Conservation (phyloP, 2,113 vertebrate genomes). For the Xenus cinereus region DNA sequence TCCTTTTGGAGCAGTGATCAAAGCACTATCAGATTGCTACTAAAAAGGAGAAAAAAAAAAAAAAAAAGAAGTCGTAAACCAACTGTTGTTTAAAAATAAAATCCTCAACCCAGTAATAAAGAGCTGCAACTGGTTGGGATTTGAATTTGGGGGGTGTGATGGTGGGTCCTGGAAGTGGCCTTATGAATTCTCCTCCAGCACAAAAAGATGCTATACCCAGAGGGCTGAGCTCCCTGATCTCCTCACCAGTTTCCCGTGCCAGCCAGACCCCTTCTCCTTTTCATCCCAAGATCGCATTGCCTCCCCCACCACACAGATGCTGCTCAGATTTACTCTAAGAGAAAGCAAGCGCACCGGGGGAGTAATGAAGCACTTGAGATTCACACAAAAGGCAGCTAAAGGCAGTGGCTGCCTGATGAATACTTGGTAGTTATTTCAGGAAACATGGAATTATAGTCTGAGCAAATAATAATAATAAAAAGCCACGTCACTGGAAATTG, state of each 20-base stretch:
- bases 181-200: neutral
- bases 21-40: neutral
- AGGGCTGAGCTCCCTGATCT: neutral
- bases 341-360: neutral
- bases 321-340: conserved; percentile 24
- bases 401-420: conserved; percentile 43
- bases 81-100: conserved; percentile 34
- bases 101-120: neutral
- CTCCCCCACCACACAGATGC: neutral
- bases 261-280: neutral
- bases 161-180: neutral
- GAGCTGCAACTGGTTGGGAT: neutral
- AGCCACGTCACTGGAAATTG: conserved; percentile 28
- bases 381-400: conserved; percentile 58
- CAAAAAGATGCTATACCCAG: neutral
- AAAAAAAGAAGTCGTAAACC: neutral
- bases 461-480: conserved; percentile 58
- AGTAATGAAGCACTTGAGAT: conserved; percentile 52
- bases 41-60: neutral
- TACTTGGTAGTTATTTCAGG: conserved; percentile 56
- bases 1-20: conserved; percentile 33
- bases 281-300: neutral
- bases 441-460: conserved; percentile 62
- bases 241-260: neutral
- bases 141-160: neutral